Base-by-base conservation (phyloP, 2,113 vertebrate species). In the Gymnarchus niloticus region DNA sequence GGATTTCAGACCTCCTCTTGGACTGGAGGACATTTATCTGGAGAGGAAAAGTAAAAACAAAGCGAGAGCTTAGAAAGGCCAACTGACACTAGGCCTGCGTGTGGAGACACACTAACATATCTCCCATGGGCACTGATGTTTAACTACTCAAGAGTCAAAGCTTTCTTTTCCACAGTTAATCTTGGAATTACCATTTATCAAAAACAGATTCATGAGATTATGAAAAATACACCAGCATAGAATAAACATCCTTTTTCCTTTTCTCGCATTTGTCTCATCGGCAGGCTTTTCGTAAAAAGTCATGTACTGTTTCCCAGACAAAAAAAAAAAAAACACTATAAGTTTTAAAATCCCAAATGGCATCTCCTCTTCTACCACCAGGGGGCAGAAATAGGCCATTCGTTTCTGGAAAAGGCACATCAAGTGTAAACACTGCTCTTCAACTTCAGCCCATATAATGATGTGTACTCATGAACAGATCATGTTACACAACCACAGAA, bases 1-100 rank as follows among this genome's bases (percentile, higher is more conserved):
- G 90, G 85, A 95, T 95, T 89, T 95, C 94, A 93, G 94, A 95
- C 88, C 95, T 94, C 92, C 97, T 96, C 94, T 93, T 95, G 52
- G 94, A 94, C 83, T 95, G 94, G 83, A 95, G 92, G 25, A 95
- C 94, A 33, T 99, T 95, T 87, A 95, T 95, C 94, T 95, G 83
- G 44, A 73, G 48, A 33, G 52, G 44, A 57, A 44, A 88, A 59
- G 25, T 41, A 78, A 7, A 6, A 8, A 12, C 33, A 57, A 19
- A 23, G 51, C 3, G 25, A 33, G 28, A 51, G 51, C 17, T 56
- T 51, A 82, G 61, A 69, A 37, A 69, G 10, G 17, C 28, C 28
- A n/a, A 37, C 61, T 37, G 28, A 69, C 19, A 10, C 14, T 21
- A 9, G 33, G 28, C 61, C 14, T 37, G 33, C 65, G 41, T 33